Evolutionary conservation across 2,113 vertebrate species (phyloP).

Genomic region (Drymodes brunneopygia): DNA sequence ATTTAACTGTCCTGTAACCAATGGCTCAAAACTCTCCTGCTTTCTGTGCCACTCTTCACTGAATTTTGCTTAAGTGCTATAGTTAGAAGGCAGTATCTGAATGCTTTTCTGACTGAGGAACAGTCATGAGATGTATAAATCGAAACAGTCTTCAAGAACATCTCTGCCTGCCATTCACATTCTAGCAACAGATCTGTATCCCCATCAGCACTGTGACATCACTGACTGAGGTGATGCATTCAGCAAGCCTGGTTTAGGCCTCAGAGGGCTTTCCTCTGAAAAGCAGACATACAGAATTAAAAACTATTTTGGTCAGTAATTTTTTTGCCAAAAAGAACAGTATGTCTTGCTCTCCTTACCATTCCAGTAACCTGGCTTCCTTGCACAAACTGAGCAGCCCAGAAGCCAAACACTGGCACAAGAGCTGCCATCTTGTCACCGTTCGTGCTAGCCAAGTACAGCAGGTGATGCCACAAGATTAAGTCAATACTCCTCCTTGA

Average conservation of each 20-base stretch:
- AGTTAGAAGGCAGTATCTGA: background rate
- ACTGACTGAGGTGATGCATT: background rate
- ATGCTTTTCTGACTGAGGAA: background rate
- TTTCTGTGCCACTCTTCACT: background rate
- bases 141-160: background rate
- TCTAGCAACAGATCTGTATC: background rate
- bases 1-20: background rate
- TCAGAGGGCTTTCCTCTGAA: background rate
- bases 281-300: background rate
- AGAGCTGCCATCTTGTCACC: background rate
- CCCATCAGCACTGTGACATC: background rate
- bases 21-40: background rate
- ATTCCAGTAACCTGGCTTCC: background rate
- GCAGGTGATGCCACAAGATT: background rate
- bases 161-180: background rate
- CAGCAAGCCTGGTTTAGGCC: background rate
- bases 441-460: background rate
- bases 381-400: background rate
- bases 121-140: background rate
- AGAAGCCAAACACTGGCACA: accelerated
- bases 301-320: background rate
- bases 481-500: background rate
- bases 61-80: background rate
- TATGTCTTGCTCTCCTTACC: background rate
- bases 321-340: background rate